These are phyloP conservation scores for Trogon melanurus DNA, from an alignment of 2,113 vertebrate genomes.

Conservation along the genomic window DNA sequence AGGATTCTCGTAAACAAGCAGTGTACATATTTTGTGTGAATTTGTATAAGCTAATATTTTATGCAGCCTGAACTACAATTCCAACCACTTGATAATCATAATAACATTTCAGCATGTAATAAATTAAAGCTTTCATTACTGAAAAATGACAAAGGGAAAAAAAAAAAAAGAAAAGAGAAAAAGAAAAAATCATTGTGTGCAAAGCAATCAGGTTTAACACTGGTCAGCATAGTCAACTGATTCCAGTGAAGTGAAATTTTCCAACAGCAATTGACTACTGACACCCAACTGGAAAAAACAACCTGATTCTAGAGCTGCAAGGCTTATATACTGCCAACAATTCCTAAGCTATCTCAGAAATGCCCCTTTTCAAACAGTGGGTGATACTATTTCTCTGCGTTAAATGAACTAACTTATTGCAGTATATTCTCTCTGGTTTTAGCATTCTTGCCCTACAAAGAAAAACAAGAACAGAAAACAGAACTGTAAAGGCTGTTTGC, in stretches of 20 bases:
- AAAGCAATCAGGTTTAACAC: background rate
- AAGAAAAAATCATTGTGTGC: background rate
- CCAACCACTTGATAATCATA: background rate
- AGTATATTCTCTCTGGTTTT: background rate
- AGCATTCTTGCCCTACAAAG: background rate
- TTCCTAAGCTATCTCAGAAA: background rate
- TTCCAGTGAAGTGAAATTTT: background rate
- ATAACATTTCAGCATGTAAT: background rate
- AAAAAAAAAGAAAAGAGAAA: background rate
- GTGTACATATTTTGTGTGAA: background rate
- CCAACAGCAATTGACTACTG: background rate
- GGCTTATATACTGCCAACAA: background rate
- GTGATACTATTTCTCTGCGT: background rate
- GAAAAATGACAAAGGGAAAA: background rate
- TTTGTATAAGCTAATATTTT: background rate
- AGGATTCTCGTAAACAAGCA: background rate
- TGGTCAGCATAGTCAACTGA: background rate
- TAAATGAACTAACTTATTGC: background rate
- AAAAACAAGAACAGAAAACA: background rate
- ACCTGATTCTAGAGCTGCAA: background rate
- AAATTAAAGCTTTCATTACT: background rate
- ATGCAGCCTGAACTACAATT: background rate
- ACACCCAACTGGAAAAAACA: background rate
- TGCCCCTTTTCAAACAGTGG: background rate
- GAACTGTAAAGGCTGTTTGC: background rate